Evolutionary conservation across 2,888 invertebrate genomes (phyloP).

Genomic region (Conistra vaccinii): DNA sequence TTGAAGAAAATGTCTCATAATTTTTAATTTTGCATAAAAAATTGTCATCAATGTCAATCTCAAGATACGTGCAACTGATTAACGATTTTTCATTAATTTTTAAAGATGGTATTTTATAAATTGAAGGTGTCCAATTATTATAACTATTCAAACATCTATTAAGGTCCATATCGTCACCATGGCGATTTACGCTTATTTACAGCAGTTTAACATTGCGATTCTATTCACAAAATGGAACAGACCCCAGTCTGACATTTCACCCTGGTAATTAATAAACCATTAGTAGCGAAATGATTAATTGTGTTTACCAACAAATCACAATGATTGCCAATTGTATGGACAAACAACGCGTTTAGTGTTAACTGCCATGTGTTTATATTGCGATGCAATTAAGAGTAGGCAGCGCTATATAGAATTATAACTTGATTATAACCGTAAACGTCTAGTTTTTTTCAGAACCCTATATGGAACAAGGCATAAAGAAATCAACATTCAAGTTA

Average conservation of each 20-base stretch:
- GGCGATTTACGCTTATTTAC: neutral
- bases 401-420: neutral
- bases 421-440: neutral
- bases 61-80: neutral
- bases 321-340: constrained; percentile 26
- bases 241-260: neutral
- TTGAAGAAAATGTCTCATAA: too few relatives aligned
- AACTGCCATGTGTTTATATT: constrained; percentile 3
- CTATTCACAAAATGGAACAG: constrained; percentile 28
- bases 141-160: neutral
- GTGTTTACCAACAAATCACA: constrained; percentile 42
- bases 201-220: constrained; percentile 13
- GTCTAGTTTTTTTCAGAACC: neutral
- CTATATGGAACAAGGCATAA: neutral
- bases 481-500: neutral
- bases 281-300: constrained; percentile 49
- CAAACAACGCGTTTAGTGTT: constrained; percentile 37
- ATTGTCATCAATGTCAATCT: too few relatives aligned
- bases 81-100: too few relatives aligned
- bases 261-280: constrained; percentile 47
- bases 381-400: constrained; percentile 9
- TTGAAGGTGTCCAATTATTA: neutral
- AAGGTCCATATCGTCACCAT: neutral
- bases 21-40: too few relatives aligned
- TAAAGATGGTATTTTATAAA: neutral